phyloP scores from a whole-genome alignment of 2,113 vertebrate genomes.

The Hippocampus abdominalis region DNA sequence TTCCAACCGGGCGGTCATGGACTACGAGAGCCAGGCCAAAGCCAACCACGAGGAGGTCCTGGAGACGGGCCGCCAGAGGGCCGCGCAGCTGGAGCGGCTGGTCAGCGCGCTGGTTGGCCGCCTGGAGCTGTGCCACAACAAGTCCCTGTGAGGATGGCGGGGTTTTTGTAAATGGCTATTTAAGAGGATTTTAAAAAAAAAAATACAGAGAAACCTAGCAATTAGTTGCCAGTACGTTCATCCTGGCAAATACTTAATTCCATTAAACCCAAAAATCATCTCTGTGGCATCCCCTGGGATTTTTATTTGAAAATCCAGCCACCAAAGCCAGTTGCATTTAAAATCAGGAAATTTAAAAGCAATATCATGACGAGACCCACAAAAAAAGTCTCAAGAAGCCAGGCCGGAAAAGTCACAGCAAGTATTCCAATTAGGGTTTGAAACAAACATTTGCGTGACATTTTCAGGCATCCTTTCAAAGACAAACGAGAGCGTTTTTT shows the following conservation, averaged over 20 bases:
- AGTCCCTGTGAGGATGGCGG: not conserved
- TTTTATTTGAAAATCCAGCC: not conserved
- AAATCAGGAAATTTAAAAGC: not conserved
- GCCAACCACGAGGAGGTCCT: conserved; percentile 88
- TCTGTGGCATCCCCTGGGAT: not conserved
- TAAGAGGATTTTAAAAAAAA: not conserved
- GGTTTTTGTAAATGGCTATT: not conserved
- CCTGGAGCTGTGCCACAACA: conserved; percentile 53
- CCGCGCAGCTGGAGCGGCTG: conserved; percentile 73
- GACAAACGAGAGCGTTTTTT: too few species aligned
- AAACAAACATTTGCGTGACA: too few species aligned
- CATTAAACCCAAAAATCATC: not conserved
- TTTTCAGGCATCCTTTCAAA: too few species aligned
- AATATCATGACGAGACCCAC: too few species aligned
- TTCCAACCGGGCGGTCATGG: conserved; percentile 79
- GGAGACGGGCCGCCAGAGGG: conserved; percentile 66
- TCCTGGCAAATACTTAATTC: not conserved
- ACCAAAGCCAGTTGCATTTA: not conserved
- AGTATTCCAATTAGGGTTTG: too few species aligned
- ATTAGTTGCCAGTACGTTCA: too few species aligned
- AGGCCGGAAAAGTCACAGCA: too few species aligned
- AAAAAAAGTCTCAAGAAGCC: too few species aligned
- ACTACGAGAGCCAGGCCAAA: conserved; percentile 76
- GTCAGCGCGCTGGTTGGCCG: conserved; percentile 71
- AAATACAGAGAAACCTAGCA: too few species aligned